phyloP scores from a whole-genome alignment of 2,797 vertebrate genomes.

The Leucoraja ocellata region DNA sequence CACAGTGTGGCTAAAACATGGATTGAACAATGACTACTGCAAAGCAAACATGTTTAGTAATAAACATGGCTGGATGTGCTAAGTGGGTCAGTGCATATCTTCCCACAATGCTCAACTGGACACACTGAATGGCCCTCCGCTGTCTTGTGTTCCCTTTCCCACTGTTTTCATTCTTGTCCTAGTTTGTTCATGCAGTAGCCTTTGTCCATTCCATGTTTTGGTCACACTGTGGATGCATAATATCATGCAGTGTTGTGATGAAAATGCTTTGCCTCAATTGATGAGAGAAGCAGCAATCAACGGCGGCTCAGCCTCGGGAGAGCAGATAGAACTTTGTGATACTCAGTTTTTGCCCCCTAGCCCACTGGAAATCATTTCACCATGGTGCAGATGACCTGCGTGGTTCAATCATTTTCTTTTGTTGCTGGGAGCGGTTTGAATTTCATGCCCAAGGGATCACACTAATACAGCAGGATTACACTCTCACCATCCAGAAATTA shows the following conservation, averaged over 20 bases:
- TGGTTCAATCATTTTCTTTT: background rate
- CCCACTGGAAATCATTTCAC: background rate
- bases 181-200: background rate
- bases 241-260: background rate
- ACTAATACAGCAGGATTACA: background rate
- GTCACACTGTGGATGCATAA: no score
- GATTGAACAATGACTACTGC: background rate
- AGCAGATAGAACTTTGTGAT: background rate
- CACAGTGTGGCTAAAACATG: background rate
- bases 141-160: background rate
- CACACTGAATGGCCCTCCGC: no score
- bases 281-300: background rate
- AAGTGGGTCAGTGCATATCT: no score
- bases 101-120: background rate
- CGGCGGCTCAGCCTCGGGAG: background rate
- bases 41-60: no score
- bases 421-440: background rate
- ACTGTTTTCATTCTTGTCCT: background rate
- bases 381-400: background rate
- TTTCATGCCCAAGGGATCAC: background rate
- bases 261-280: background rate
- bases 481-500: background rate
- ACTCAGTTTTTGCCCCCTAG: background rate
- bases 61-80: no score
- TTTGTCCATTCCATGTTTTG: no score